Evolutionary conservation across 2,888 invertebrate genomes (phyloP).

Genomic region (Agonopterix heracliana): DNA sequence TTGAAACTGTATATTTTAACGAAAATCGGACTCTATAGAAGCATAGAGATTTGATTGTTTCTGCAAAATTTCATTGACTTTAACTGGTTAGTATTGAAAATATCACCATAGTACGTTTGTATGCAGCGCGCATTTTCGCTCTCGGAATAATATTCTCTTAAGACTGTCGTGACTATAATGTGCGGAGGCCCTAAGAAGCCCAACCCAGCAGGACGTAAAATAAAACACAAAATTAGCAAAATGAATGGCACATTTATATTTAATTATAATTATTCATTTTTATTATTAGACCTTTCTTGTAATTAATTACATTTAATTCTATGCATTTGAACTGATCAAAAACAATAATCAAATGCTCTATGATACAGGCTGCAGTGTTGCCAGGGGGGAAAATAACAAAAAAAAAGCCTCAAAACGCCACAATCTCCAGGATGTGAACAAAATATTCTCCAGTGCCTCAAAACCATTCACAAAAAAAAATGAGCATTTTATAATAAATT

Average conservation of each 20-base stretch:
- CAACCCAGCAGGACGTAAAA: slow-evolving; percentile 22
- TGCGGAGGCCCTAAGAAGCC: too few species aligned
- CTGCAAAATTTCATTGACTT: too few species aligned
- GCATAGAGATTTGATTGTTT: too few species aligned
- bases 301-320: slow-evolving; percentile 62
- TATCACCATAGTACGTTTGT: too few species aligned
- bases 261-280: slow-evolving; percentile 76
- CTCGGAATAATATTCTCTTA: too few species aligned
- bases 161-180: too few species aligned
- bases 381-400: slow-evolving; percentile 39
- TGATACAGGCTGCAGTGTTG: slow-evolving; percentile 47
- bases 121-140: too few species aligned
- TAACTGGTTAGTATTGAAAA: too few species aligned
- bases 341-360: slow-evolving; percentile 50
- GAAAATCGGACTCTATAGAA: too few species aligned
- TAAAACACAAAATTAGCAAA: slow-evolving; percentile 73
- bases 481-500: slow-evolving; percentile 55
- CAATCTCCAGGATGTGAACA: slow-evolving; percentile 49
- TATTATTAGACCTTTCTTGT: slow-evolving; percentile 74
- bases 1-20: too few species aligned
- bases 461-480: slow-evolving; percentile 34
- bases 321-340: slow-evolving; percentile 58
- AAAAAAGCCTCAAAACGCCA: slow-evolving; percentile 57
- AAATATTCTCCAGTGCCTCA: slow-evolving; percentile 34
- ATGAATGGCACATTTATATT: slow-evolving; percentile 78